Evolutionary conservation across 1,140 invertebrate genomes (phyloP).

Genomic region (Diabrotica undecimpunctata): DNA sequence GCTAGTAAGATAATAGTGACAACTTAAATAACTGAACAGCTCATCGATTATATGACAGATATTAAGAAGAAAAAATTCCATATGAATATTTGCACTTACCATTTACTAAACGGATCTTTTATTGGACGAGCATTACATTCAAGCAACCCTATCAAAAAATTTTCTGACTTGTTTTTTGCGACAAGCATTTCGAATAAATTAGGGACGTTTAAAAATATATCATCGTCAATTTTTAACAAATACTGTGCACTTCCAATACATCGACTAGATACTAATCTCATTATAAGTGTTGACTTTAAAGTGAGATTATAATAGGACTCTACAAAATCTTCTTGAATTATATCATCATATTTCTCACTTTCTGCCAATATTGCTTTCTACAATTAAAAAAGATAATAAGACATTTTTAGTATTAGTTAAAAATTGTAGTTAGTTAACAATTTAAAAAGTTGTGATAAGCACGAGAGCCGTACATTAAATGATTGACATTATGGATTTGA

Average conservation of each 20-base stretch:
- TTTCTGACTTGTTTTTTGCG: conserved; percentile 41
- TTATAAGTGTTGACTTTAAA: conserved; percentile 79
- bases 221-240: conserved; percentile 81
- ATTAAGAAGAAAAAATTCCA: not conserved
- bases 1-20: too few relatives aligned
- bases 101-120: conserved; percentile 69
- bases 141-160: conserved; percentile 66
- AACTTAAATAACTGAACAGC: too few relatives aligned
- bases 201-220: conserved; percentile 77
- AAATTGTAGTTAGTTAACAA: not conserved
- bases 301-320: conserved; percentile 93
- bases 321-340: conserved; percentile 86
- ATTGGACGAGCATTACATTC: conserved; percentile 73
- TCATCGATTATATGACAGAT: too few relatives aligned
- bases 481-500: too few relatives aligned
- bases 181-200: conserved; percentile 48
- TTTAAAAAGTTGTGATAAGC: not conserved
- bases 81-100: conserved; percentile 51
- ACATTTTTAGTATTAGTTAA: not conserved
- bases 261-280: conserved; percentile 72
- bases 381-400: not conserved
- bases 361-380: conserved; percentile 46
- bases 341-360: conserved; percentile 65
- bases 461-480: too few relatives aligned
- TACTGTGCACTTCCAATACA: conserved; percentile 58